A percentile compares a stretch with the other conserved stretches of the same genome.
These are phyloP conservation scores for Andricus quercusramuli DNA, from an alignment of 2,888 invertebrate species.

Conservation along the genomic window DNA sequence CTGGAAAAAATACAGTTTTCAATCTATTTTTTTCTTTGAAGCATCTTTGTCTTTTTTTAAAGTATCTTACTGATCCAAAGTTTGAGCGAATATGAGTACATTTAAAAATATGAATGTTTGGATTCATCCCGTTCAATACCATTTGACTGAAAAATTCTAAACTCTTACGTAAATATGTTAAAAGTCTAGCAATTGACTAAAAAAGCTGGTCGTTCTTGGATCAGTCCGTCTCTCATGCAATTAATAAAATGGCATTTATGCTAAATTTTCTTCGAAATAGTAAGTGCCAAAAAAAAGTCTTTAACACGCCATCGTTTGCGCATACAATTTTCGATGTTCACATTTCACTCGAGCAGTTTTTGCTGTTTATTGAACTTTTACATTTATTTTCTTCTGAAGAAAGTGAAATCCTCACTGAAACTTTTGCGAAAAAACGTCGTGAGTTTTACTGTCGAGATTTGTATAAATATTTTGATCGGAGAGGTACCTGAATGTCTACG, in stretches of 20 bases:
- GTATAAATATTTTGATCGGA: conserved; percentile 55
- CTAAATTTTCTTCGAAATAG: conserved; percentile 53
- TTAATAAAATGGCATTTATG: not conserved
- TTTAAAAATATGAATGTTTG: too few relatives aligned
- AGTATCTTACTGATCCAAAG: too few relatives aligned
- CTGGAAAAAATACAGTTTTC: too few relatives aligned
- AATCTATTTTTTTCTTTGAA: too few relatives aligned
- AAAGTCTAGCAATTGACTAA: conserved; percentile 2
- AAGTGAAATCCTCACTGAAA: not conserved
- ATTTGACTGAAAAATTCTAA: conserved; percentile 15
- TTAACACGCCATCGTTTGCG: conserved; percentile 1
- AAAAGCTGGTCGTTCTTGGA: not conserved
- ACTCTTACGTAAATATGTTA: conserved; percentile 3
- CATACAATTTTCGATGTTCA: conserved; percentile 1
- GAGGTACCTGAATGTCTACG: conserved; percentile 58
- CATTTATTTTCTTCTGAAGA: not conserved
- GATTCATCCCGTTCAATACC: not conserved
- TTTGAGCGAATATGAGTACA: too few relatives aligned
- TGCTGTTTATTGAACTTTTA: not conserved
- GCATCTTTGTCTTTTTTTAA: too few relatives aligned
- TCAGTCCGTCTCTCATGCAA: conserved; percentile 26
- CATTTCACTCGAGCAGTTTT: not conserved
- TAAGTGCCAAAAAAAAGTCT: conserved; percentile 60
- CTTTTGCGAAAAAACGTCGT: conserved; percentile 9
- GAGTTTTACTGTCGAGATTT: conserved; percentile 45